phyloP scores from a whole-genome alignment of 1,140 invertebrate species.

The Homalodisca vitripennis region DNA sequence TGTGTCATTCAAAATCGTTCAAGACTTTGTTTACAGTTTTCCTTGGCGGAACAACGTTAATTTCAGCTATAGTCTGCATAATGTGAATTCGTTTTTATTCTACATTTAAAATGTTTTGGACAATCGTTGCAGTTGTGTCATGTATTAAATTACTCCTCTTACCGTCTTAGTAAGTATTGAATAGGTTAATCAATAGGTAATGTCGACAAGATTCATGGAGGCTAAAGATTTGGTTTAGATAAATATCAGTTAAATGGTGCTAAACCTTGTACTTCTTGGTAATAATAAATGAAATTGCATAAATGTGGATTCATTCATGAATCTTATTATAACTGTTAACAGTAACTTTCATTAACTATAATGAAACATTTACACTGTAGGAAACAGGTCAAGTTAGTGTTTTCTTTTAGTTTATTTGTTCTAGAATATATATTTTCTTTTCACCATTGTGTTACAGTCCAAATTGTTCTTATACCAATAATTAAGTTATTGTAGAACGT shows the following conservation, averaged over 20 bases:
- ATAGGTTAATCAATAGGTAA: slow-evolving; percentile 44
- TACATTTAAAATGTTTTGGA: slow-evolving; percentile 35
- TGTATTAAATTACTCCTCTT: slow-evolving; percentile 63
- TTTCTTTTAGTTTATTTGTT: no score
- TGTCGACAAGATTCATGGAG: slow-evolving; percentile 24
- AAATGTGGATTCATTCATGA: not conserved
- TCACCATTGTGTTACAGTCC: no score
- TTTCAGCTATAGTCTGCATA: no score
- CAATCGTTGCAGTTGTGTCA: slow-evolving; percentile 46
- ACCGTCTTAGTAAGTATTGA: slow-evolving; percentile 62
- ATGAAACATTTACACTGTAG: not conserved
- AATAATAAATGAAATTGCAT: slow-evolving; percentile 1
- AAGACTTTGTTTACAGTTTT: no score
- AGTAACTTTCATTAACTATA: not conserved
- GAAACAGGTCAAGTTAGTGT: not conserved
- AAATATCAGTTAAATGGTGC: not conserved
- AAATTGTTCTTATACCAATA: no score
- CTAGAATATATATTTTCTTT: no score
- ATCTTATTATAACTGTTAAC: slow-evolving; percentile 22
- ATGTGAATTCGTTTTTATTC: no score
- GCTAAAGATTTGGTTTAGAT: no score
- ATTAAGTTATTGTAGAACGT: no score
- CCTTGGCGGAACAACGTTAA: no score
- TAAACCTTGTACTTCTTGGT: not conserved
- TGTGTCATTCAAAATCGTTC: no score